Evolutionary conservation across 2,888 invertebrate species (phyloP).

Genomic region (Phrixothrix hirtus): DNA sequence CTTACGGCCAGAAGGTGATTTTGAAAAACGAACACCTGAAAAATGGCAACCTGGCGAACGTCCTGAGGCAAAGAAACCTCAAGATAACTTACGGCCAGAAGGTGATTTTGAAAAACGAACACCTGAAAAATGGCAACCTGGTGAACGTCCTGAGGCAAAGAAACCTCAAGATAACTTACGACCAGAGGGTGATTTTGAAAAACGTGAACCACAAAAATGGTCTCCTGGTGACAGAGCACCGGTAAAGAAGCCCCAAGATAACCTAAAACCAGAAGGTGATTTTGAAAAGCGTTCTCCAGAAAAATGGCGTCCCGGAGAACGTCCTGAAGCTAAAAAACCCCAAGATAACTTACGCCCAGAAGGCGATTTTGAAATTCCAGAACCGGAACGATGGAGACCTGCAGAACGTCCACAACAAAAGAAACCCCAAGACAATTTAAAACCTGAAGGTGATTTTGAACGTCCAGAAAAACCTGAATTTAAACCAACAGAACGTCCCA

Average conservation of each 20-base stretch:
- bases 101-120: slow-evolving; percentile 56
- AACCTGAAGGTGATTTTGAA: slow-evolving; percentile 56
- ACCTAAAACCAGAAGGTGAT: slow-evolving; percentile 59
- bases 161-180: slow-evolving; percentile 49
- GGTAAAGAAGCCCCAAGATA: slow-evolving; percentile 59
- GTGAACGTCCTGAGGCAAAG: slow-evolving; percentile 53
- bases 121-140: slow-evolving; percentile 56
- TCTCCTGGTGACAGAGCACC: slow-evolving; percentile 59
- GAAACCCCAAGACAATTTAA: slow-evolving; percentile 54
- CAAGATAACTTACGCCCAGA: slow-evolving; percentile 63
- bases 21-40: slow-evolving; percentile 43
- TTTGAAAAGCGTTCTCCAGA: slow-evolving; percentile 57
- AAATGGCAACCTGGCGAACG: slow-evolving; percentile 57
- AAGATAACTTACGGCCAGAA: slow-evolving; percentile 57
- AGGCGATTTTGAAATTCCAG: slow-evolving; percentile 48
- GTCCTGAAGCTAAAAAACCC: slow-evolving; percentile 60
- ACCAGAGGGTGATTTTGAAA: slow-evolving; percentile 53
- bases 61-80: slow-evolving; percentile 57
- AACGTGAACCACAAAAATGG: slow-evolving; percentile 43
- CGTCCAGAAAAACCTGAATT: slow-evolving; percentile 43
- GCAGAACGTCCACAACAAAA: slow-evolving; percentile 52
- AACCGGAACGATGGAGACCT: slow-evolving; percentile 55
- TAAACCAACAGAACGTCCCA: slow-evolving; percentile 53
- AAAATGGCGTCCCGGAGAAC: slow-evolving; percentile 59
- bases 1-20: slow-evolving; percentile 54